Percentiles rank a stretch among this genome's conserved stretches.
Conservation (phyloP, 2,888 invertebrate genomes). For the Ischnura elegans region DNA sequence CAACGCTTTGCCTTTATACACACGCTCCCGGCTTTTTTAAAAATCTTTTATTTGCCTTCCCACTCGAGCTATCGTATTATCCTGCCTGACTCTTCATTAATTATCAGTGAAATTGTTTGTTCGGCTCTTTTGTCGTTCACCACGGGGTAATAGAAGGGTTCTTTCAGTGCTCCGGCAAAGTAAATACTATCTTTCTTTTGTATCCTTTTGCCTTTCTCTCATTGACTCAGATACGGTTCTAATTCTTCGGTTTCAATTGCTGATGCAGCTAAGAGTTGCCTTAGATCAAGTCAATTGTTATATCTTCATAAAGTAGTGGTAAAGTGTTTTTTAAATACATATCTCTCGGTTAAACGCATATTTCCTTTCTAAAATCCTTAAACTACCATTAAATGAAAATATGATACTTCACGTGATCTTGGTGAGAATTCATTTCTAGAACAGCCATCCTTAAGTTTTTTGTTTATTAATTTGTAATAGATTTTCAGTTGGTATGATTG, state of each 20-base stretch:
- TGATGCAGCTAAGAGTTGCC: not conserved
- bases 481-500: too few species aligned
- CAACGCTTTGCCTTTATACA: not conserved
- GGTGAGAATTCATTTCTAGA: too few species aligned
- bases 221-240: not conserved
- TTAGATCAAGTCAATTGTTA: too few species aligned
- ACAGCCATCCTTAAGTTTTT: too few species aligned
- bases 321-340: too few species aligned
- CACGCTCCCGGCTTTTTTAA: not conserved
- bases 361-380: too few species aligned
- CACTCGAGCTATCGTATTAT: not conserved
- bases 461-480: too few species aligned
- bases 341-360: too few species aligned
- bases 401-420: too few species aligned
- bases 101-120: conserved; percentile 26
- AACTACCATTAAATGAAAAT: too few species aligned
- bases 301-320: too few species aligned
- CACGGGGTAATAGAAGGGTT: not conserved
- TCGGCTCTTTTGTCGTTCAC: not conserved
- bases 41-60: not conserved
- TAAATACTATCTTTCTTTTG: not conserved
- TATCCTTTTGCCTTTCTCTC: not conserved
- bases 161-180: not conserved
- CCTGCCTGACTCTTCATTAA: not conserved
- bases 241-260: not conserved